These are phyloP conservation scores for Cryptomyrus ogoouensis DNA, from an alignment of 2,113 vertebrate genomes.

Conservation along the genomic window DNA sequence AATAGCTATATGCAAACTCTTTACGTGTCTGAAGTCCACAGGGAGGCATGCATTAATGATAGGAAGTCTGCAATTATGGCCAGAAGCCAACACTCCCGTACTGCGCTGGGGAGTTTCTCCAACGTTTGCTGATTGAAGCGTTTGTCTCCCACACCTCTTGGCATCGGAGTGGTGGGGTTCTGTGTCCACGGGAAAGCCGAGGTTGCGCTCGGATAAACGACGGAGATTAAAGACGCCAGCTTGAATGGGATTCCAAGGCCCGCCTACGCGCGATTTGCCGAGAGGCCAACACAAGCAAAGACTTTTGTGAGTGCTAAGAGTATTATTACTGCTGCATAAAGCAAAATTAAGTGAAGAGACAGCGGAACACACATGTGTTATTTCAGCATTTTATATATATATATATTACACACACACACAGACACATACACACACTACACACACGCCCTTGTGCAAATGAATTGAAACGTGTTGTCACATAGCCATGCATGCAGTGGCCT, in stretches of 20 bases:
- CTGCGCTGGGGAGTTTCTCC: not conserved
- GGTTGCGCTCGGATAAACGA: conserved; percentile 2
- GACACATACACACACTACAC: not conserved
- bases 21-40: not conserved
- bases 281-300: conserved; percentile 20
- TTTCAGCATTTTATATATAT: not conserved
- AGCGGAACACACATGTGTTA: not conserved
- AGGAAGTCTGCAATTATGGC: not conserved
- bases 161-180: not conserved
- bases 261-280: conserved; percentile 26
- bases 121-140: conserved; percentile 16
- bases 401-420: not conserved
- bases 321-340: conserved; percentile 22
- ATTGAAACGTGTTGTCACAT: no score
- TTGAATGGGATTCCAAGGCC: conserved; percentile 41
- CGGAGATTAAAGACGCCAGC: conserved; percentile 24
- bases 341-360: not conserved
- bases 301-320: conserved; percentile 31
- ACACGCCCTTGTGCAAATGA: not conserved
- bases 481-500: no score
- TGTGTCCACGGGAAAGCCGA: conserved; percentile 35
- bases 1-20: not conserved
- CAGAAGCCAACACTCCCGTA: not conserved
- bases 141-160: conserved; percentile 2
- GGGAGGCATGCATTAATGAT: not conserved